These are phyloP conservation scores for Troides helena DNA, from an alignment of 2,888 invertebrate genomes.

Conservation along the genomic window DNA sequence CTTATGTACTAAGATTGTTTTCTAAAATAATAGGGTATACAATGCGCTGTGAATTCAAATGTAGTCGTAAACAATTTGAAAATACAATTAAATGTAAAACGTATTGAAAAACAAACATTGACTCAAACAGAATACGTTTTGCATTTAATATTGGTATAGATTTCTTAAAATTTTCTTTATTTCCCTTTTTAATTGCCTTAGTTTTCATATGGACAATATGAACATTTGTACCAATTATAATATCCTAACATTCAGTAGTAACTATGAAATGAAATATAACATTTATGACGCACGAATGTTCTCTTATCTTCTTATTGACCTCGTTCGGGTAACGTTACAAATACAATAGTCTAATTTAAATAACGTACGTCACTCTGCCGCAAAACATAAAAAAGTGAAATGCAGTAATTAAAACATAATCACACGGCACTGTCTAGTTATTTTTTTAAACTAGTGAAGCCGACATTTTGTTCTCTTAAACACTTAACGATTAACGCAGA, in stretches of 20 bases:
- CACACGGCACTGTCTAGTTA: neutral
- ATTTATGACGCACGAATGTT: constrained; percentile 58
- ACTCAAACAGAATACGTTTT: too few species aligned
- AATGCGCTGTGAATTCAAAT: neutral
- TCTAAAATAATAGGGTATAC: neutral
- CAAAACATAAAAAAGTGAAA: neutral
- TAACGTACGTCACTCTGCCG: constrained; percentile 37
- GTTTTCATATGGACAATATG: too few species aligned
- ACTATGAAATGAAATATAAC: constrained; percentile 18
- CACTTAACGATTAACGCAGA: too few species aligned
- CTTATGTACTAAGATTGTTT: neutral
- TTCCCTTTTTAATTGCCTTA: too few species aligned
- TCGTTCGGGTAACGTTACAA: constrained; percentile 60
- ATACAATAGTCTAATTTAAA: constrained; percentile 57
- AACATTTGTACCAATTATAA: too few species aligned
- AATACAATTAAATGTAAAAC: too few species aligned
- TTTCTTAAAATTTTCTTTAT: too few species aligned
- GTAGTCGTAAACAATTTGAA: neutral
- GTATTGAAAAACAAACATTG: too few species aligned
- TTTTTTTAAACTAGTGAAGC: neutral
- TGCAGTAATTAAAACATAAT: neutral
- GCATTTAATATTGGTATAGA: too few species aligned
- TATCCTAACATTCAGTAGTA: too few species aligned
- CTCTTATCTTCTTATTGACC: constrained; percentile 67
- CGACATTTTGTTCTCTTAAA: neutral